Evolutionary conservation across 2,113 vertebrate genomes (phyloP).

Genomic region (Gnathonemus longibarbis): DNA sequence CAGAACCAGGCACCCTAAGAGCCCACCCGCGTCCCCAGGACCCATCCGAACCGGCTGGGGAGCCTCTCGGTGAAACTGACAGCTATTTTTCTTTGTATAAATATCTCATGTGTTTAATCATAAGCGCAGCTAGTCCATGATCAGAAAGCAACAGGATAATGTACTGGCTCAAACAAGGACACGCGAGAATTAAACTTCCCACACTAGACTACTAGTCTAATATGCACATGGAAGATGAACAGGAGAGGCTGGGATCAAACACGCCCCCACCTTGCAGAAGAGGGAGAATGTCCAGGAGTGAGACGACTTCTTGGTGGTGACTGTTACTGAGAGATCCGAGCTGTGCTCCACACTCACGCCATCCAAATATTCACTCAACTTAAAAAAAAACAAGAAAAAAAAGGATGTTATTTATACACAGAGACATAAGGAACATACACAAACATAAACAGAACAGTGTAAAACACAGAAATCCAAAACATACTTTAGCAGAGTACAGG

Average conservation of each 20-base stretch:
- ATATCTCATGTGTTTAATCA: not conserved
- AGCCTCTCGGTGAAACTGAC: not conserved
- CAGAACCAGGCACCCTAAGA: not conserved
- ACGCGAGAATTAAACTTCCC: not conserved
- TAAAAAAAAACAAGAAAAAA: conserved; percentile 15
- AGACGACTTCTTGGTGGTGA: conserved; percentile 89
- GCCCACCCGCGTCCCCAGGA: not conserved
- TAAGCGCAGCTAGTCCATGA: not conserved
- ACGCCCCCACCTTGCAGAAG: conserved; percentile 81
- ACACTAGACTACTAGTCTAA: not conserved
- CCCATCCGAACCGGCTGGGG: not conserved
- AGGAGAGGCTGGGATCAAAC: not conserved
- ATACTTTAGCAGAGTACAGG: not conserved
- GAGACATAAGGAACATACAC: not conserved
- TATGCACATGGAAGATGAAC: conserved; percentile 29
- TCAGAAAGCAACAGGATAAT: not conserved
- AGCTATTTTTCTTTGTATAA: not conserved
- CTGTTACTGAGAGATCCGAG: conserved; percentile 84
- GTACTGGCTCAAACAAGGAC: not conserved
- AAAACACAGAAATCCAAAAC: not conserved
- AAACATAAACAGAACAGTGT: not conserved
- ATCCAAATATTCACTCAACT: conserved; percentile 92
- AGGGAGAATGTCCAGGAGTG: conserved; percentile 94
- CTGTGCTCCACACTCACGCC: conserved; percentile 87
- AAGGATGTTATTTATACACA: not conserved